Evolutionary conservation across 2,888 invertebrate species (phyloP).

Genomic region (Parasteatoda lunata): DNA sequence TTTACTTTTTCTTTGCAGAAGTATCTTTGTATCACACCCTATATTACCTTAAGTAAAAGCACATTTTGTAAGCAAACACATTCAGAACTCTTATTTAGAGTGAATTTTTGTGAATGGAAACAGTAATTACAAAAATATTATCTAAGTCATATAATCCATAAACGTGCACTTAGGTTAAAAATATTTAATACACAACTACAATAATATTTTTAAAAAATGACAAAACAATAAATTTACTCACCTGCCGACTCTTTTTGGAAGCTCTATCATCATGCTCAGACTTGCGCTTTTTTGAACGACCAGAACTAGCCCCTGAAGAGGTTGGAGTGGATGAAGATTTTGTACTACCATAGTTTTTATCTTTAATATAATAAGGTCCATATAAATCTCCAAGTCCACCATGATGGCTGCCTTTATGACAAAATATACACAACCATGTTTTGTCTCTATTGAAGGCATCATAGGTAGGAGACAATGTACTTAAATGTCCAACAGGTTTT

Average conservation of each 20-base stretch:
- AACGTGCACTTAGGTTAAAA: too few species aligned
- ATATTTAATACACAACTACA: too few species aligned
- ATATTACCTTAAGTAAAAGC: too few species aligned
- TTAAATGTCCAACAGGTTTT: slow-evolving; percentile 57
- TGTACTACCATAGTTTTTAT: slow-evolving; percentile 38
- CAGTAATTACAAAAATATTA: too few species aligned
- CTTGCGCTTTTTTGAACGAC: slow-evolving; percentile 40
- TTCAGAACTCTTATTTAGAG: too few species aligned
- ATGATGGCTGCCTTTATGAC: slow-evolving; percentile 86
- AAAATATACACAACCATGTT: slow-evolving; percentile 92
- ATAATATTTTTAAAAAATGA: not conserved
- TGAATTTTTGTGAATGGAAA: too few species aligned
- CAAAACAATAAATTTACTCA: slow-evolving; percentile 11
- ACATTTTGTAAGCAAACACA: too few species aligned
- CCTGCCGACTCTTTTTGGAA: slow-evolving; percentile 62
- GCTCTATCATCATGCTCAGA: slow-evolving; percentile 56
- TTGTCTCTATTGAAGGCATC: slow-evolving; percentile 88
- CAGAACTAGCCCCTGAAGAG: slow-evolving; percentile 10
- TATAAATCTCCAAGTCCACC: slow-evolving; percentile 88
- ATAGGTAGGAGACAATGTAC: slow-evolving; percentile 75
- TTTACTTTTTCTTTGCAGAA: too few species aligned
- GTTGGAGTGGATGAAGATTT: slow-evolving; percentile 18
- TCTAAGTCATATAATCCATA: too few species aligned
- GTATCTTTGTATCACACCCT: too few species aligned
- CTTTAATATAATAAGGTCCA: slow-evolving; percentile 84